These are phyloP conservation scores for Lagocephalus sceleratus DNA, from an alignment of 2,797 vertebrate genomes.

Conservation along the genomic window DNA sequence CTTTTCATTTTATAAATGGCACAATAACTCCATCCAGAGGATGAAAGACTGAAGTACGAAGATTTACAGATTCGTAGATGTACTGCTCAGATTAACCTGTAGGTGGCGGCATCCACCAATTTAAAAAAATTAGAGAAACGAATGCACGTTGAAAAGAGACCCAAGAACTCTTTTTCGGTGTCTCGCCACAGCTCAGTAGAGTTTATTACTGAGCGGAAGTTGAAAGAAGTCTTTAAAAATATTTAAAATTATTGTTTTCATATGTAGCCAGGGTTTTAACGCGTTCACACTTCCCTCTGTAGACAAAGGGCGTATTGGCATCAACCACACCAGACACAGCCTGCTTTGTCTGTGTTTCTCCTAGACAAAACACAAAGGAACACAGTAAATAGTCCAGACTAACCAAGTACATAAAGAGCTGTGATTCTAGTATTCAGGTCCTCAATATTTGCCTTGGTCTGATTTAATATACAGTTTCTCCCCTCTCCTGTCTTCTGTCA, in stretches of 20 bases:
- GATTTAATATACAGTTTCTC: constrained; percentile 14
- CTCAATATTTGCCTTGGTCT: too few relatives aligned
- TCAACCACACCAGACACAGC: too few relatives aligned
- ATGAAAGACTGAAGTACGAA: constrained; percentile 13
- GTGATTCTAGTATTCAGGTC: constrained; percentile 44
- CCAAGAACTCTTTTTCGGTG: too few relatives aligned
- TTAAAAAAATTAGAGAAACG: background rate
- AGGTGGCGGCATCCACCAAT: constrained; percentile 65
- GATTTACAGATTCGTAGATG: background rate
- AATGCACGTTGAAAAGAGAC: too few relatives aligned
- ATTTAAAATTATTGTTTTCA: background rate
- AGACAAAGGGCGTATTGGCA: constrained; percentile 61
- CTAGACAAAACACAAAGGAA: constrained; percentile 56
- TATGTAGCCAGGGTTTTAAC: background rate
- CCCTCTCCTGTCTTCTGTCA: constrained; percentile 47
- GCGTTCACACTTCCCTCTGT: too few relatives aligned
- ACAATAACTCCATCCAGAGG: constrained; percentile 68
- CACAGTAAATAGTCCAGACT: too few relatives aligned
- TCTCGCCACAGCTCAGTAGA: too few relatives aligned
- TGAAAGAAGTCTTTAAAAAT: too few relatives aligned
- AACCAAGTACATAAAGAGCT: constrained; percentile 60
- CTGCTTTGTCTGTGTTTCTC: too few relatives aligned
- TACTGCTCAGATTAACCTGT: constrained; percentile 39
- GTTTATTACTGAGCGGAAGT: too few relatives aligned
- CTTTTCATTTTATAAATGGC: constrained; percentile 18